Evolutionary conservation across 2,888 invertebrate genomes (phyloP), one percentile per base, ranked within the genome.

Genomic region (Eristalis arbustorum): DNA sequence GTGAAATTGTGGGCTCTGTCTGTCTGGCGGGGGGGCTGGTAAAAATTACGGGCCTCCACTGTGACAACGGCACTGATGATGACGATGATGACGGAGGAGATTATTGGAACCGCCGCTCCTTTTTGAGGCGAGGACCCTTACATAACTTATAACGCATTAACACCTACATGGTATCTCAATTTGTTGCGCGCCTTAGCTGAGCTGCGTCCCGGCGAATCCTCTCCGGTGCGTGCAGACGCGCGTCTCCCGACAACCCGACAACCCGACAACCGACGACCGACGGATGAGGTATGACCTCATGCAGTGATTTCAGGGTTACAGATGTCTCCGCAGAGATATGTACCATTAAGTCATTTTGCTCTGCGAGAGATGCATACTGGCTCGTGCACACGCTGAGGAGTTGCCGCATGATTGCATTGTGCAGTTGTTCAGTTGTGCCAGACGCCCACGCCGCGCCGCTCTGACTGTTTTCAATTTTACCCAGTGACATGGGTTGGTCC

Each of bases 81-180:
- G 40, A 8, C 37, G 56, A 25, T 42, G 13, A 71, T 59, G 59
- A 37, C 66, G 34, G 66, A 42, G 18, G 71, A 82, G 75, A 77
- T 82, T 82, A 79, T 87, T 87, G 83, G 79, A 83, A 87, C 87
- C 87, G 87, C 87, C 87, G 87, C 87, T 87, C 87, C 87, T 87
- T 87, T 87, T 87, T 79, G 83, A 78, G 87, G 79, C 75, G 87
- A 87, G 87, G 82, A 37, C 83, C 87, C 87, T 87, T 87, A 87
- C 83, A 87, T 87, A 87, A 79, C 83, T 82, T 87, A 87, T 87
- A 83, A 87, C 87, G 87, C 87, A 87, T 87, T 87, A 87, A 87
- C 87, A 87, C 87, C 87, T 87, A 87, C 87, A 79, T 87, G 87
- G 78, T 73, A 83, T 83, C 87, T 87, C 83, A 87, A 87, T 87